Conservation (phyloP, 2,888 invertebrate species). For the Eremobia ochroleuca region DNA sequence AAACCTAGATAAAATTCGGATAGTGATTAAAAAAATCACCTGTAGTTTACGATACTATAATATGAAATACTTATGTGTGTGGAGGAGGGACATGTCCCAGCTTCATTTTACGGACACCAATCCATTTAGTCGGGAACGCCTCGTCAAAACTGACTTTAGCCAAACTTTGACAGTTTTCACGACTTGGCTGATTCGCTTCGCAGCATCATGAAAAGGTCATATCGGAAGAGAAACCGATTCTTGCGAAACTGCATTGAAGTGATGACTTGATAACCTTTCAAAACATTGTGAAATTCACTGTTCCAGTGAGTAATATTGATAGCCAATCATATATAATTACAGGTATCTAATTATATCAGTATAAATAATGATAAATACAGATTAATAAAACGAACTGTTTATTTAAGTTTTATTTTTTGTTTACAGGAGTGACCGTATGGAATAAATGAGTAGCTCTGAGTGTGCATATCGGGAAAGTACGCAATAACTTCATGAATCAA, state of each 20-base stretch:
- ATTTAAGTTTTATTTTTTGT: constrained; percentile 47
- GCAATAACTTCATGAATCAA: constrained; percentile 61
- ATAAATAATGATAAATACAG: constrained; percentile 13
- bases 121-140: neutral
- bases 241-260: neutral
- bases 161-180: neutral
- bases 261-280: neutral
- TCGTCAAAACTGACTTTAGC: neutral
- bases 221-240: neutral
- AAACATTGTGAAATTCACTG: constrained; percentile 18
- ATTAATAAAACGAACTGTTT: constrained; percentile 16
- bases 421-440: constrained; percentile 69
- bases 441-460: constrained; percentile 63
- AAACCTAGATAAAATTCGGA: neutral
- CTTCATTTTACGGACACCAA: neutral
- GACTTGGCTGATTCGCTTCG: too few species aligned
- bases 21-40: neutral
- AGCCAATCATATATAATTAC: constrained; percentile 11
- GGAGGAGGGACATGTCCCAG: neutral
- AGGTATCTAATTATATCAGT: neutral
- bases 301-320: neutral
- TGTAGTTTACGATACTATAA: too few species aligned
- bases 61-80: too few species aligned
- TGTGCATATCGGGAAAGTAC: constrained; percentile 71
- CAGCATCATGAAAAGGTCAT: neutral